Percentiles rank a stretch among this genome's conserved stretches.
Evolutionary conservation across 2,113 vertebrate genomes (phyloP).

Genomic region (Callithrix jacchus): DNA sequence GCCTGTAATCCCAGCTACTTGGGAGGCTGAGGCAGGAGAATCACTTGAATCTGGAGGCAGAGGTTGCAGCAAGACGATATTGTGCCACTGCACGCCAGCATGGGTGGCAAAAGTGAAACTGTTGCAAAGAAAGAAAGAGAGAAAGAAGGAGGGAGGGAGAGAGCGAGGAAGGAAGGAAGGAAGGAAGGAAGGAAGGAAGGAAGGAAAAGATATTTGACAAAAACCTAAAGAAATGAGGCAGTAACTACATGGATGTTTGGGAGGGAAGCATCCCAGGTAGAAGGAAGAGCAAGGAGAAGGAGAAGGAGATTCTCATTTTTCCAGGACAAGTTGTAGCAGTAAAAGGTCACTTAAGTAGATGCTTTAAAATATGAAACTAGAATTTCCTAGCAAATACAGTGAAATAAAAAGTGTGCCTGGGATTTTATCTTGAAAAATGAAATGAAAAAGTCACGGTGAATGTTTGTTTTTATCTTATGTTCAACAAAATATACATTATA

Average conservation of each 20-base stretch:
- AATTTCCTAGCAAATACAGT: neutral
- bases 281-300: neutral
- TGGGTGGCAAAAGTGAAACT: no score
- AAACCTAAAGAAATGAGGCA: neutral
- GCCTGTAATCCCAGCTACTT: no score
- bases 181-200: no score
- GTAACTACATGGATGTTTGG: rapidly evolving
- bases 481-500: neutral
- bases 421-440: neutral
- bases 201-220: neutral
- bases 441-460: neutral
- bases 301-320: neutral
- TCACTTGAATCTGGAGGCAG: no score
- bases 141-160: no score
- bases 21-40: no score
- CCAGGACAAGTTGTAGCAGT: neutral
- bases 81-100: no score
- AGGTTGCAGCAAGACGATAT: no score
- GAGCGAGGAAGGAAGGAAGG: rapidly evolving
- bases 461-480: neutral
- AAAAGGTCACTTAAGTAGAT: neutral
- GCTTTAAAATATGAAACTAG: neutral
- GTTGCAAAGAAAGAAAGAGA: no score
- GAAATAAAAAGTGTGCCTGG: neutral
- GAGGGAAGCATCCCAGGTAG: neutral